phyloP scores from a whole-genome alignment of 1,140 invertebrate genomes.

The Oreohelix idahoensis region DNA sequence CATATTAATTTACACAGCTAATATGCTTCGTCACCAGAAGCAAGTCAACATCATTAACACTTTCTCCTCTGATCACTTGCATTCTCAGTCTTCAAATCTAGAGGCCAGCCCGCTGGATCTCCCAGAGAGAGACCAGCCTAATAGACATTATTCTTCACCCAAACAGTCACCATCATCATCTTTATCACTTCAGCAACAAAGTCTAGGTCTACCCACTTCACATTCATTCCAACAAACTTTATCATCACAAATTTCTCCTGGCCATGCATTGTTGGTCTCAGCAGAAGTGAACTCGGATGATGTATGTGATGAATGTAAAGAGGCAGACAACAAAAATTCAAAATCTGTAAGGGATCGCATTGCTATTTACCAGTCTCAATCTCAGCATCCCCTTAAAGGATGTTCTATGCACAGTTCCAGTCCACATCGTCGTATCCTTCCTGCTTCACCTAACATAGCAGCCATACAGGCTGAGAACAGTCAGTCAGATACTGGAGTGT shows the following conservation, averaged over 20 bases:
- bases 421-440: not conserved
- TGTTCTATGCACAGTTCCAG: not conserved
- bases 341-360: constrained; percentile 40
- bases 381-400: constrained; percentile 5
- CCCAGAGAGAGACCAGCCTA: constrained; percentile 54
- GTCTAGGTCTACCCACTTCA: not conserved
- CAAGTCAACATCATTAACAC: constrained; percentile 34
- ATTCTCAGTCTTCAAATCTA: constrained; percentile 26
- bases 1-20: too few species aligned
- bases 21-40: constrained; percentile 48
- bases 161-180: constrained; percentile 1
- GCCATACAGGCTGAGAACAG: constrained; percentile 2
- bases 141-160: not conserved
- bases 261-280: not conserved
- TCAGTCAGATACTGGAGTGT: constrained; percentile 47
- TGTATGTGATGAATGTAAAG: not conserved
- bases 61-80: constrained; percentile 8
- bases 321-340: constrained; percentile 11
- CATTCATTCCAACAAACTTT: not conserved
- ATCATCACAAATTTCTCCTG: constrained; percentile 3
- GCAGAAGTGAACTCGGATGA: not conserved
- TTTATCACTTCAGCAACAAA: not conserved
- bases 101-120: constrained; percentile 58
- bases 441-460: not conserved
- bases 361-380: constrained; percentile 29